A percentile compares a stretch with the other conserved stretches of the same genome.
Conservation (phyloP, 2,888 invertebrate genomes). For the Germaria angustata region DNA sequence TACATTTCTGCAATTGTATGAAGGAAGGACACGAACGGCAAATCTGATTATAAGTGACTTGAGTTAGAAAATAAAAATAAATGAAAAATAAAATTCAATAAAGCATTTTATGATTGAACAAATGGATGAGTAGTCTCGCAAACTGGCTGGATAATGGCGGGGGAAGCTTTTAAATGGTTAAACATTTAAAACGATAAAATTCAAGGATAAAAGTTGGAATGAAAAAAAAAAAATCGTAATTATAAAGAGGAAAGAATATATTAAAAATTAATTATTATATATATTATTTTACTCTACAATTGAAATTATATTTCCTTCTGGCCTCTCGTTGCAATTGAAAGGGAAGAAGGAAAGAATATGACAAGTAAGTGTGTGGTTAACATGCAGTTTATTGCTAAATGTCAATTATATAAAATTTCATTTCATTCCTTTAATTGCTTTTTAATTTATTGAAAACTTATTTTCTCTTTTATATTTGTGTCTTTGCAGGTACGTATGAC, state of each 20-base stretch:
- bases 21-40: background rate
- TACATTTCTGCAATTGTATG: background rate
- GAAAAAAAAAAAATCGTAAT: background rate
- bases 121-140: background rate
- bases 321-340: too few relatives aligned
- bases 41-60: slow-evolving; percentile 43
- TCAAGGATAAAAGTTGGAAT: slow-evolving; percentile 4
- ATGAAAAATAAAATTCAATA: slow-evolving; percentile 1
- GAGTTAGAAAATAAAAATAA: background rate
- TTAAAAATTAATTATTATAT: background rate
- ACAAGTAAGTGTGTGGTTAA: too few relatives aligned
- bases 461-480: background rate
- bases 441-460: background rate
- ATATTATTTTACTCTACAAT: background rate
- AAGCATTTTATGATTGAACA: background rate
- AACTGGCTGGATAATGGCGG: background rate
- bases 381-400: background rate
- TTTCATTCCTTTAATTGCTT: background rate
- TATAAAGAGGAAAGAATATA: background rate
- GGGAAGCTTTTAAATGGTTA: background rate
- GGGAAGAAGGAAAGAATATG: too few relatives aligned
- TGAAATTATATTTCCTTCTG: background rate
- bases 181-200: background rate
- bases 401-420: background rate
- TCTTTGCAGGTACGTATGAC: slow-evolving; percentile 53